These are phyloP conservation scores for Astatoreochromis straeleni DNA, from an alignment of 2,113 vertebrate genomes.

Conservation along the genomic window DNA sequence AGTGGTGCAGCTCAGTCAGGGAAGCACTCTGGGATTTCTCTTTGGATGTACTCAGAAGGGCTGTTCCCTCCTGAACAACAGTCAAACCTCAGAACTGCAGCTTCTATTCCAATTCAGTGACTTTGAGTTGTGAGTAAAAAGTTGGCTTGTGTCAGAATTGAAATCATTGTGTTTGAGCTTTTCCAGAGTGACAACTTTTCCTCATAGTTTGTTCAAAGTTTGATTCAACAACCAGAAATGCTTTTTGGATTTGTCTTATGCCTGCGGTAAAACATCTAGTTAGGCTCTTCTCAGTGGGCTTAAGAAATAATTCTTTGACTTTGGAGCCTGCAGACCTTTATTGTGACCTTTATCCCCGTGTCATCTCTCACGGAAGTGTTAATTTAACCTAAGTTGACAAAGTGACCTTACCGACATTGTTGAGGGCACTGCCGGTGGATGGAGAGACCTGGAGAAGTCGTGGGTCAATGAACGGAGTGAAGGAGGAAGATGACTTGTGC, in stretches of 20 bases:
- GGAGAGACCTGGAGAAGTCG: conserved; percentile 98
- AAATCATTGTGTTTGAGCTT: neutral
- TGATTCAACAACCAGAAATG: neutral
- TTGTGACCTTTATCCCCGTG: neutral
- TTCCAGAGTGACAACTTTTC: neutral
- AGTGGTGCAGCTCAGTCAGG: neutral
- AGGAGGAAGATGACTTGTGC: conserved; percentile 99
- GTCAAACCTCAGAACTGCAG: neutral
- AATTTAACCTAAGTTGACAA: neutral
- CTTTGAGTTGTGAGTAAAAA: neutral
- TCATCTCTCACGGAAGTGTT: neutral
- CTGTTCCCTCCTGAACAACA: neutral
- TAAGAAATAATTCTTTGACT: neutral
- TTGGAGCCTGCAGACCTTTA: neutral
- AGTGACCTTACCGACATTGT: conserved; percentile 86
- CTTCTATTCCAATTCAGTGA: neutral
- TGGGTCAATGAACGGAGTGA: conserved; percentile 99
- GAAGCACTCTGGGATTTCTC: neutral
- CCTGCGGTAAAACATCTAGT: neutral
- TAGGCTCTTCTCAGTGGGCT: neutral
- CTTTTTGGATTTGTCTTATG: neutral
- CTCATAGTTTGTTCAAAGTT: neutral
- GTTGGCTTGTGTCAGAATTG: neutral
- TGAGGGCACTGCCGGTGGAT: conserved; percentile 92
- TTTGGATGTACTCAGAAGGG: neutral